phyloP scores from a whole-genome alignment of 1,140 invertebrate genomes.

The Lordiphosa collinella region DNA sequence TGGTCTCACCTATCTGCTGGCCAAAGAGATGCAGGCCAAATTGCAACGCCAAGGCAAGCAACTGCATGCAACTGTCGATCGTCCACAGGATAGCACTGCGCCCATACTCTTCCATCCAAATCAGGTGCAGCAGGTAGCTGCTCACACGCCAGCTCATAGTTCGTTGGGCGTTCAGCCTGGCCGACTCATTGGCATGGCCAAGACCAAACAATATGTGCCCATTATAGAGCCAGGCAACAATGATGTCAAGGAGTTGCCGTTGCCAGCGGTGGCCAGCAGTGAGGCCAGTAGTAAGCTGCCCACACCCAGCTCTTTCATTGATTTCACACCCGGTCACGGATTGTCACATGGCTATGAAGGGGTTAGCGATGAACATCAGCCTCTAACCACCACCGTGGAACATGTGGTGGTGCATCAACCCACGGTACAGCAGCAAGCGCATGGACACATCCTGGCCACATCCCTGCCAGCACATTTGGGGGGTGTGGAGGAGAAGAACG shows the following conservation, averaged over 20 bases:
- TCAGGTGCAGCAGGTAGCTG: background rate
- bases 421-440: slow-evolving; percentile 12
- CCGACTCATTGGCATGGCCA: slow-evolving; percentile 61
- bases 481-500: slow-evolving; percentile 36
- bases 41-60: slow-evolving; percentile 63
- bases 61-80: slow-evolving; percentile 27
- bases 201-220: slow-evolving; percentile 70
- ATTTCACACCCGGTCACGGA: slow-evolving; percentile 59
- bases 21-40: slow-evolving; percentile 76
- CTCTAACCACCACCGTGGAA: slow-evolving; percentile 42
- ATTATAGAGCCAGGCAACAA: slow-evolving; percentile 65
- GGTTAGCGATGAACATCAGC: slow-evolving; percentile 27
- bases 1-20: slow-evolving; percentile 68
- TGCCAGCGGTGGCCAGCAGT: slow-evolving; percentile 12
- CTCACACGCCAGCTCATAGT: slow-evolving; percentile 23
- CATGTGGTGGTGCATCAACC: slow-evolving; percentile 64
- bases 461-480: slow-evolving; percentile 43
- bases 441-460: slow-evolving; percentile 27
- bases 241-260: slow-evolving; percentile 42
- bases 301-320: slow-evolving; percentile 56
- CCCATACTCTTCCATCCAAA: slow-evolving; percentile 67
- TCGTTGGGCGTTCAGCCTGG: slow-evolving; percentile 50
- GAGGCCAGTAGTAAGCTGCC: slow-evolving; percentile 33
- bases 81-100: slow-evolving; percentile 63
- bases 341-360: slow-evolving; percentile 67